These are phyloP conservation scores for Gisinianus flammeolus DNA, from an alignment of 2,888 invertebrate species.

Conservation along the genomic window DNA sequence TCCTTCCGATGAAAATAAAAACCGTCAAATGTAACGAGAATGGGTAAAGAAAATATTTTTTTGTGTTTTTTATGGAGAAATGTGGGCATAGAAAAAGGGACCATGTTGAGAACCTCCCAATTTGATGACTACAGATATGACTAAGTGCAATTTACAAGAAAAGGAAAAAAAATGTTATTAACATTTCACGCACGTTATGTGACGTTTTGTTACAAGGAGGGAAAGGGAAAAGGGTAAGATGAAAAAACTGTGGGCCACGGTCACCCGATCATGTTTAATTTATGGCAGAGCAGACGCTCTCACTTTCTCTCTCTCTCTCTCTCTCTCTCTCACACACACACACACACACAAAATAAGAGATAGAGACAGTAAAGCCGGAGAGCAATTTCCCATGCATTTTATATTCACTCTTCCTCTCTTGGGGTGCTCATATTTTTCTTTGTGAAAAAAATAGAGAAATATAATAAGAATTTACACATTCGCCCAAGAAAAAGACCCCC, in stretches of 20 bases:
- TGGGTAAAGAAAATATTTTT: neutral
- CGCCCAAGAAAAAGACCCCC: neutral
- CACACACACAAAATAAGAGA: too few species aligned
- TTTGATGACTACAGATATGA: neutral
- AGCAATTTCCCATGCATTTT: conserved; percentile 15
- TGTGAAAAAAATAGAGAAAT: neutral
- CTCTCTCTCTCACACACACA: neutral
- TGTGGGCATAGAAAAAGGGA: neutral
- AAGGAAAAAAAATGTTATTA: conserved; percentile 11
- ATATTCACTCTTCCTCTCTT: conserved; percentile 7
- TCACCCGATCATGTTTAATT: too few species aligned
- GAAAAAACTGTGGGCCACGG: too few species aligned
- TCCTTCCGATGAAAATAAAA: neutral
- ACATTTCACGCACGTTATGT: conserved; percentile 12
- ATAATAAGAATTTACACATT: conserved; percentile 1
- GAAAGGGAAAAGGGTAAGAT: neutral
- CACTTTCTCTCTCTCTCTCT: conserved; percentile 1
- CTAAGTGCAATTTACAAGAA: conserved; percentile 12
- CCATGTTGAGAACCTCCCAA: neutral
- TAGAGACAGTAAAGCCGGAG: neutral
- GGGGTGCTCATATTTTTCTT: conserved; percentile 6
- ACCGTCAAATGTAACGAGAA: neutral
- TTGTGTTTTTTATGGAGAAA: too few species aligned
- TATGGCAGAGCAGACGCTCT: too few species aligned
- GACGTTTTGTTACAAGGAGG: too few species aligned